phyloP scores from a whole-genome alignment of 2,797 vertebrate species.

The Scomberomorus guttatus region DNA sequence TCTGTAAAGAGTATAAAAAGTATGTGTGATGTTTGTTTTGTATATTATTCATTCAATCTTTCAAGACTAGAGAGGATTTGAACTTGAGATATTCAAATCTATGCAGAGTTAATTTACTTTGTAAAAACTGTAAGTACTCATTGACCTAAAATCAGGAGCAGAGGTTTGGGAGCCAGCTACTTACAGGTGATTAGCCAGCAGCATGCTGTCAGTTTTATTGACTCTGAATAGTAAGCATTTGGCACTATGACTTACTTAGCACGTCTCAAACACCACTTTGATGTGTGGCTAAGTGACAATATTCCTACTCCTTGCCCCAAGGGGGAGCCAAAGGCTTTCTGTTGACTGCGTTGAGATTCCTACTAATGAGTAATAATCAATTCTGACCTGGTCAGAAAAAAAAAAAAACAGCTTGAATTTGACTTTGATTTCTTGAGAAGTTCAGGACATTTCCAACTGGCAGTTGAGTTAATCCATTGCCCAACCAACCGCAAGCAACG shows the following conservation, averaged over 20 bases:
- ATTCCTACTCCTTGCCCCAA: conserved; percentile 30
- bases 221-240: conserved; percentile 57
- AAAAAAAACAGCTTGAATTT: neutral
- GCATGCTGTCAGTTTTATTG: conserved; percentile 44
- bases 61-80: neutral
- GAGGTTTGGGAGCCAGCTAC: conserved; percentile 53
- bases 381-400: neutral
- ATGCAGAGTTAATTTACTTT: conserved; percentile 10
- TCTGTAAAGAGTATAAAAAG: conserved; percentile 4
- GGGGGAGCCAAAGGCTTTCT: conserved; percentile 58
- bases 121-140: conserved; percentile 25
- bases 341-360: neutral
- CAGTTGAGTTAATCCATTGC: conserved; percentile 17
- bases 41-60: neutral
- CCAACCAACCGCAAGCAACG: conserved; percentile 33
- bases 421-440: too few relatives aligned
- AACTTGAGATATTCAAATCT: conserved; percentile 13
- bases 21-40: neutral
- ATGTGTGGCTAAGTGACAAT: conserved; percentile 36
- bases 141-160: conserved; percentile 37
- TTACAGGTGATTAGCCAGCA: conserved; percentile 64
- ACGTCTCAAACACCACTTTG: conserved; percentile 39
- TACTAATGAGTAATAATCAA: conserved; percentile 12
- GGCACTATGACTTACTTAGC: conserved; percentile 41
- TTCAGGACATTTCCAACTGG: conserved; percentile 30